These are phyloP conservation scores for Harpegnathos saltator DNA, from an alignment of 1,140 invertebrate genomes.

Conservation along the genomic window DNA sequence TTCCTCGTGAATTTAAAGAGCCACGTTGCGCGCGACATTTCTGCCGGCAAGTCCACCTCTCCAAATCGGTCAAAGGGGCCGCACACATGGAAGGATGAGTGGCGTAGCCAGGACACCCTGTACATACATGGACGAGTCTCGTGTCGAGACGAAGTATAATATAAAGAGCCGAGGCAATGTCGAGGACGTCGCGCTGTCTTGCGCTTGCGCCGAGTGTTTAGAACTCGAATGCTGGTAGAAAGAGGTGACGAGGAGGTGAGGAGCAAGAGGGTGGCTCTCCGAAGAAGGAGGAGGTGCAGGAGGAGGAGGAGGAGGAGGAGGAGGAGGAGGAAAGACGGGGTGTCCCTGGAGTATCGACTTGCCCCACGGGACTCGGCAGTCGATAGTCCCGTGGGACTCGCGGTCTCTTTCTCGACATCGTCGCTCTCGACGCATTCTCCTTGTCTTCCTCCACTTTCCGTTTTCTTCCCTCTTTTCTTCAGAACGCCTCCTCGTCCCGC, in stretches of 20 bases:
- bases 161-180: constrained; percentile 69
- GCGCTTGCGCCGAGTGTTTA: constrained; percentile 84
- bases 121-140: constrained; percentile 10
- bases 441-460: constrained; percentile 37
- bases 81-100: background rate
- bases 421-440: constrained; percentile 29
- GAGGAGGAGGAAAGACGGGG: constrained; percentile 69
- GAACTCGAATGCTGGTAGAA: constrained; percentile 80
- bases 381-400: constrained; percentile 85
- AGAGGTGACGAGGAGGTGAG: constrained; percentile 77
- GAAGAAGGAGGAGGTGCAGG: constrained; percentile 56
- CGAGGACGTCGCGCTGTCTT: constrained; percentile 39
- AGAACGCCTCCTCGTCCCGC: constrained; percentile 64
- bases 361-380: constrained; percentile 85
- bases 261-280: constrained; percentile 69
- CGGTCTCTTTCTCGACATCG: constrained; percentile 73
- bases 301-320: background rate
- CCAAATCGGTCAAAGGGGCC: background rate
- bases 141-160: constrained; percentile 67
- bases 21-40: background rate
- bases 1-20: background rate
- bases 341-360: constrained; percentile 86
- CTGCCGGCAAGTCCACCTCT: background rate
- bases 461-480: constrained; percentile 6
- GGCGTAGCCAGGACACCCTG: constrained; percentile 1